Evolutionary conservation across 2,797 vertebrate species (phyloP).

Genomic region (Molossus alvarezi): DNA sequence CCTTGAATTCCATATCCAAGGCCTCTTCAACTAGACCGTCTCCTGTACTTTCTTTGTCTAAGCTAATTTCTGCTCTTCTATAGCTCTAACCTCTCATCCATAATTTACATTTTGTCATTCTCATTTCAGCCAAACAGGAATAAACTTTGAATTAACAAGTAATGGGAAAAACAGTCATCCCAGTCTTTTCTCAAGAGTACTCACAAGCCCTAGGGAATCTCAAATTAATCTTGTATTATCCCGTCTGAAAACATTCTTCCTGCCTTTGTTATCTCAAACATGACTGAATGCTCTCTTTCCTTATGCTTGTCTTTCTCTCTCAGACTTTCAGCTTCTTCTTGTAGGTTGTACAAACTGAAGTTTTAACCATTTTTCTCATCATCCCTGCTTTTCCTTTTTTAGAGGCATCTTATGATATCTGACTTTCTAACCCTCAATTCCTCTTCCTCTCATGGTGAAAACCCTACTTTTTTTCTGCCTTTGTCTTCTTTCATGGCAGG

Average conservation of each 20-base stretch:
- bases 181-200: background rate
- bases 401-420: slow-evolving; percentile 1
- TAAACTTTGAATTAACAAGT: slow-evolving; percentile 31
- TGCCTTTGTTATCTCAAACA: slow-evolving; percentile 3
- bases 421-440: background rate
- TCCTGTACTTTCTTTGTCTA: slow-evolving; percentile 14
- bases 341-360: background rate
- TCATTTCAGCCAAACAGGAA: slow-evolving; percentile 21
- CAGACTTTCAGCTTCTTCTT: background rate
- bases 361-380: slow-evolving; percentile 13
- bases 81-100: background rate
- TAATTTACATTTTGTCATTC: slow-evolving; percentile 23
- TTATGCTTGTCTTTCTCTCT: background rate
- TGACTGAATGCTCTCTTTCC: background rate
- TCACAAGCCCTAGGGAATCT: slow-evolving; percentile 16
- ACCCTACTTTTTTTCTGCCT: background rate
- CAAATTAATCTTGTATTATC: slow-evolving; percentile 1
- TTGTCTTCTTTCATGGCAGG: background rate
- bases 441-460: background rate
- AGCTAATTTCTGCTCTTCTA: background rate
- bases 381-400: slow-evolving; percentile 23
- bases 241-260: background rate
- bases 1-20: background rate
- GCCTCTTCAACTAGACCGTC: background rate
- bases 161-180: background rate